A percentile compares a stretch with the other conserved stretches of the same genome.
These are phyloP conservation scores for Ormia ochracea DNA, from an alignment of 2,888 invertebrate species.

Conservation along the genomic window DNA sequence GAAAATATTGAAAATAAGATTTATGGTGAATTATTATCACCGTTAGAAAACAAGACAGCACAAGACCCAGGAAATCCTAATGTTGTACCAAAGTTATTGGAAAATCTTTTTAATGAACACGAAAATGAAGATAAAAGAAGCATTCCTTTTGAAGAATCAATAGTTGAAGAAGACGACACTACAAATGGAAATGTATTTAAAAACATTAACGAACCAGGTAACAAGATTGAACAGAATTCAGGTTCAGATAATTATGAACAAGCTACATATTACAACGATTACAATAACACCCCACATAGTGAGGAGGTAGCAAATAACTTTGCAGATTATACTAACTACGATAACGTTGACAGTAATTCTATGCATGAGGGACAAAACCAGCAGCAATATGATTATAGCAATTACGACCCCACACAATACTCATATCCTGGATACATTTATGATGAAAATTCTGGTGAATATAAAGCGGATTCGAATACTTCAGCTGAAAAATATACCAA, in stretches of 20 bases:
- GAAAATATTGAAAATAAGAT: conserved; percentile 77
- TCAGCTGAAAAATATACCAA: conserved; percentile 49
- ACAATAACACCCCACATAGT: conserved; percentile 47
- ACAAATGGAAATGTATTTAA: conserved; percentile 12
- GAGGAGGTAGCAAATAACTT: background rate
- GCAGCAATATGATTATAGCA: conserved; percentile 72
- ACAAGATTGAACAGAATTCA: background rate
- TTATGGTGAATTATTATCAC: conserved; percentile 73
- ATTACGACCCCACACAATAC: conserved; percentile 72
- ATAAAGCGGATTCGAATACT: conserved; percentile 69
- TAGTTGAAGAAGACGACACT: background rate
- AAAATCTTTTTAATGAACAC: conserved; percentile 65
- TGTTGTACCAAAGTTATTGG: conserved; percentile 65
- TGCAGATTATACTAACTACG: conserved; percentile 64
- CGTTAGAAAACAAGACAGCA: conserved; percentile 34
- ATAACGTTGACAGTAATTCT: conserved; percentile 66
- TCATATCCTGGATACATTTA: conserved; percentile 75
- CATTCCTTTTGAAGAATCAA: conserved; percentile 1
- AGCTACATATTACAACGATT: conserved; percentile 64
- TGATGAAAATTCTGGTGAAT: conserved; percentile 72
- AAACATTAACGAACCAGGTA: background rate
- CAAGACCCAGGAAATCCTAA: background rate
- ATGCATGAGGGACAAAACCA: conserved; percentile 62
- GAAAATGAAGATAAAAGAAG: conserved; percentile 34
- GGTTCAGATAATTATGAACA: conserved; percentile 61